Percentiles rank a stretch among this genome's conserved stretches.
phyloP scores from a whole-genome alignment of 1,140 invertebrate species.

The Triops longicaudatus region DNA sequence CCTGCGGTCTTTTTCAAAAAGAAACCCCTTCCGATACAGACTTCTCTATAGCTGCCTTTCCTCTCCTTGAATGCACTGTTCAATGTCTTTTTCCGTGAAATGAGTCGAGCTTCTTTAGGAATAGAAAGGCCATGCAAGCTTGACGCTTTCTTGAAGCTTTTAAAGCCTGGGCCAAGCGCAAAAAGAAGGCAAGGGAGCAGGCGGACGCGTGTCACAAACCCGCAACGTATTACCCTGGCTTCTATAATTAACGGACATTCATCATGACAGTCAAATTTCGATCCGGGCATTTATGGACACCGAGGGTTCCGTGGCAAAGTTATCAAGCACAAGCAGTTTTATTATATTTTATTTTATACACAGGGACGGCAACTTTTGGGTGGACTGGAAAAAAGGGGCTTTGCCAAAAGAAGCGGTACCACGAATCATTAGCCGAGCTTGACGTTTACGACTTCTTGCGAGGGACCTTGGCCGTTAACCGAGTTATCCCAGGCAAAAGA shows the following conservation, averaged over 20 bases:
- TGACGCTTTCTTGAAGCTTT: too few species aligned
- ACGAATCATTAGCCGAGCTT: conserved; percentile 14
- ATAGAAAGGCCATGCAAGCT: too few species aligned
- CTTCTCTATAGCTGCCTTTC: too few species aligned
- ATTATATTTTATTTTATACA: not conserved
- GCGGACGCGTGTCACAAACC: conserved; percentile 13
- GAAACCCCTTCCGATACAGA: too few species aligned
- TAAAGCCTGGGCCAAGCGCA: too few species aligned
- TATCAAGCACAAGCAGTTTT: not conserved
- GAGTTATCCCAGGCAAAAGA: not conserved
- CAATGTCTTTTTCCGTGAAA: too few species aligned
- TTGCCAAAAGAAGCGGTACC: not conserved
- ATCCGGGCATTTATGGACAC: conserved; percentile 12
- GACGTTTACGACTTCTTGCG: not conserved
- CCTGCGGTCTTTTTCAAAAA: too few species aligned
- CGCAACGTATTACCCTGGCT: conserved; percentile 6
- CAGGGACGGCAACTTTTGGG: not conserved
- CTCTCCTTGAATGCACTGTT: too few species aligned
- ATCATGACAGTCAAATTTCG: conserved; percentile 15
- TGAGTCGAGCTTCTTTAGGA: too few species aligned
- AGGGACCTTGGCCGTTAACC: conserved; percentile 13
- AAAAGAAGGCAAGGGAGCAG: not conserved
- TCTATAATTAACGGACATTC: conserved; percentile 15
- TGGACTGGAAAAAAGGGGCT: not conserved
- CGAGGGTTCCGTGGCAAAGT: not conserved